Conservation (phyloP, 2,797 vertebrate species). For the Lutjanus argentimaculatus region DNA sequence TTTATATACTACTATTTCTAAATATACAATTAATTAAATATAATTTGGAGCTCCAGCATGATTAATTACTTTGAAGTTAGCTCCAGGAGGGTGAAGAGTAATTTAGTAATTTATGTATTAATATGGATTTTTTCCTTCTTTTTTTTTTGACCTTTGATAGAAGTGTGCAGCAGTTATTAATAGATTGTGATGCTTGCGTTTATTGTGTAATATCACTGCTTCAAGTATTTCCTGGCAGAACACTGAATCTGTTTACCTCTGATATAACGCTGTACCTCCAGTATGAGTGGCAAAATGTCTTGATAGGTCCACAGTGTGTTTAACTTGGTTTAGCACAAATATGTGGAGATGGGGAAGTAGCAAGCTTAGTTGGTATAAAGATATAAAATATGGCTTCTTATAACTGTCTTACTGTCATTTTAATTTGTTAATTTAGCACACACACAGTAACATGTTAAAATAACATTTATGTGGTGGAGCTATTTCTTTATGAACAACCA, state of each 20-base stretch:
- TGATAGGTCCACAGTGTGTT: neutral
- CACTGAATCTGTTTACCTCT: neutral
- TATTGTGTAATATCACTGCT: neutral
- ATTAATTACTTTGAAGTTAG: neutral
- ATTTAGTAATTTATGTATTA: neutral
- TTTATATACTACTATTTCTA: neutral
- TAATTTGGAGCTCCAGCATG: neutral
- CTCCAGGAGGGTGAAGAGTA: neutral
- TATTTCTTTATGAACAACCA: neutral
- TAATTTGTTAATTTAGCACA: neutral
- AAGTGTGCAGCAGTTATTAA: neutral
- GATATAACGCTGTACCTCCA: neutral
- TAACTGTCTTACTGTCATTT: neutral
- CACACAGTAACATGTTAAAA: too few relatives aligned
- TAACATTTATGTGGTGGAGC: neutral
- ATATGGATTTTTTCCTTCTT: neutral
- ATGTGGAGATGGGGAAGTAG: neutral
- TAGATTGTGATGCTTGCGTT: neutral
- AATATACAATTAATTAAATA: neutral
- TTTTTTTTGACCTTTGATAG: neutral
- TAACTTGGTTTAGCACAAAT: neutral
- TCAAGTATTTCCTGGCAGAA: neutral
- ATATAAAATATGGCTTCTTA: neutral
- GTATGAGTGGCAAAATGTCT: neutral
- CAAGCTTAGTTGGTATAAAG: neutral